Evolutionary conservation across 2,797 vertebrate species (phyloP), one percentile per base, ranked within the genome.

Genomic region (Graptemys geographica): DNA sequence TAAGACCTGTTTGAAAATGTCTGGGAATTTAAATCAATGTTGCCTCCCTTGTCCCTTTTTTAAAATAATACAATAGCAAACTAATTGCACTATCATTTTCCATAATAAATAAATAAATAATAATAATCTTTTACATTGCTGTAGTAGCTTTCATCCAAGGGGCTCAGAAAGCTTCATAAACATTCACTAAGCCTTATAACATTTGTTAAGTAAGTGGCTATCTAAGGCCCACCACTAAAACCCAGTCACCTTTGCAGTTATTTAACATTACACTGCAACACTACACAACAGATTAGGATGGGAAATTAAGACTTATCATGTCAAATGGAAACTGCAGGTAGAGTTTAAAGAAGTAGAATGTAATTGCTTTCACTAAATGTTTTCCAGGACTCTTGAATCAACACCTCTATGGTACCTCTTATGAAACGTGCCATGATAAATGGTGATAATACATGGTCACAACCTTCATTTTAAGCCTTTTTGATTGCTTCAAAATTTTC

Each of bases 141-240:
- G 69, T 1, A 87, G 41, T 25, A 91, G 31, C 92, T 96, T 52
- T 94, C 57, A 95, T n/a, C 12, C 59, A 52, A 85, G 83, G 79
- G 72, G 76, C 87, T 94, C 81, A 76, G 90, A 89, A 31, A 85
- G 19, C 78, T 96, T 91, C 95, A 86, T 72, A 95, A 96, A 84
- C 37, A 84, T 72, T 28, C 96, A 74, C 84, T 27, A 44, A 95
- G 84, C 37, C 92, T 31, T 57, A 83, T 41, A 93, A 83, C 23
- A 0, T 81, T 44, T 47, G 18, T 79, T 31, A 92, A 86, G 41
- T 79, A 47, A 1, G 2, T 87, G 33, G 37, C 79, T 94, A 76
- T 87, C 82, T 91, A 33, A 23, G 11, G 4, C 82, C 84, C 52
- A 84, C 47, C 37, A 65, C 47, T 76, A 87, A 90, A 90, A 86